A percentile compares a stretch with the other conserved stretches of the same genome.
phyloP scores from a whole-genome alignment of 2,888 invertebrate species.

The Lithophane ornitopus region DNA sequence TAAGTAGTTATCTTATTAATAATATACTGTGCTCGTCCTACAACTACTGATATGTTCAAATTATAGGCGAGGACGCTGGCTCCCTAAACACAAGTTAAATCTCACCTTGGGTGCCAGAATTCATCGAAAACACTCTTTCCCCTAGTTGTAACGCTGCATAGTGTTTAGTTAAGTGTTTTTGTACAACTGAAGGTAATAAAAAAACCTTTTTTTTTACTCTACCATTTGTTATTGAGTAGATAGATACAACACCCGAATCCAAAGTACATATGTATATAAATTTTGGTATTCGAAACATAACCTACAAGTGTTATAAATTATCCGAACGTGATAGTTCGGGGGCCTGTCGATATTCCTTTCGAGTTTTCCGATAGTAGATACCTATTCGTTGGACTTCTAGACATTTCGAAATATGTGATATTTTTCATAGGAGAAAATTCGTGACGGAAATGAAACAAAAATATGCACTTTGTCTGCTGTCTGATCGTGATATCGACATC shows the following conservation, averaged over 20 bases:
- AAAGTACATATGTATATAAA: slow-evolving; percentile 34
- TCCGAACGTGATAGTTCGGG: slow-evolving; percentile 52
- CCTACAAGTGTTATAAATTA: slow-evolving; percentile 57
- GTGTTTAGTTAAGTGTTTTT: no score
- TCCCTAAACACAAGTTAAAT: no score
- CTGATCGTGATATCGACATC: not conserved
- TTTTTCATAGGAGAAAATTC: slow-evolving; percentile 7
- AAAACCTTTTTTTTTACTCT: no score
- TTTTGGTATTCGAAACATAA: slow-evolving; percentile 37
- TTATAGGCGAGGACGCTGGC: no score
- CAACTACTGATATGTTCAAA: no score
- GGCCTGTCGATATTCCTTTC: slow-evolving; percentile 34
- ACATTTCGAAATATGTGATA: slow-evolving; percentile 2
- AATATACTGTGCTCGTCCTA: no score
- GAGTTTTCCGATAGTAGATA: slow-evolving; percentile 11
- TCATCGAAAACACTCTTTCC: no score
- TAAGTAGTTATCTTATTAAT: no score
- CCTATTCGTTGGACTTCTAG: not conserved
- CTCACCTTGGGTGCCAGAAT: no score
- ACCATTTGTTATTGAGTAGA: slow-evolving; percentile 30
- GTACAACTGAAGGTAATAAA: no score
- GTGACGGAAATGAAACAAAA: slow-evolving; percentile 34
- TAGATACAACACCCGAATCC: slow-evolving; percentile 32
- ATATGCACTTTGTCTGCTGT: slow-evolving; percentile 22
- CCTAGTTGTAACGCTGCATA: no score